Evolutionary conservation across 2,797 vertebrate species (phyloP).

Genomic region (Hephaestus fuliginosus): DNA sequence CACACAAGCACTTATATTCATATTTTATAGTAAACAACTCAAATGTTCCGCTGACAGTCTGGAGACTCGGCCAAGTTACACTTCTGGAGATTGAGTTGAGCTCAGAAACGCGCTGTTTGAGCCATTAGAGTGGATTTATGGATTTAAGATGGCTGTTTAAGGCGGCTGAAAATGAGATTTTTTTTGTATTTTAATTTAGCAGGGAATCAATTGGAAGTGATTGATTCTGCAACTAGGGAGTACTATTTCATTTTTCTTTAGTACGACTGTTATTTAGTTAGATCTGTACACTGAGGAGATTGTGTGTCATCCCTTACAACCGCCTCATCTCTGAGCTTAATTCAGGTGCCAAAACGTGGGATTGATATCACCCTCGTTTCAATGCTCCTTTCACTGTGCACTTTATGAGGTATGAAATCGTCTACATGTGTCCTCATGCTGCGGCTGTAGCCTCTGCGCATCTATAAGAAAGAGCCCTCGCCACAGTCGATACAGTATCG

Average conservation of each 20-base stretch:
- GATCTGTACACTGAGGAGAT: background rate
- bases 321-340: background rate
- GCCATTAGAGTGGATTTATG: conserved; percentile 59
- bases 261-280: background rate
- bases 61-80: conserved; percentile 30
- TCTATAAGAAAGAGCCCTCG: conserved; percentile 12
- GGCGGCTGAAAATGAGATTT: conserved; percentile 46
- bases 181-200: conserved; percentile 55
- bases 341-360: conserved; percentile 20
- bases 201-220: conserved; percentile 36
- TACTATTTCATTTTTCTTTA: conserved; percentile 21
- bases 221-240: conserved; percentile 20
- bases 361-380: conserved; percentile 39
- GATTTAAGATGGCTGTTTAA: conserved; percentile 52
- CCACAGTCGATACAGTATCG: conserved; percentile 21
- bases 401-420: conserved; percentile 60
- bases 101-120: conserved; percentile 49
- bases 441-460: conserved; percentile 20
- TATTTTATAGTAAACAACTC: conserved; percentile 61
- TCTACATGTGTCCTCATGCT: conserved; percentile 46
- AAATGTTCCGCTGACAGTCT: conserved; percentile 47
- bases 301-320: background rate
- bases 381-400: background rate
- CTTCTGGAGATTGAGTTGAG: conserved; percentile 54
- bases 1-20: conserved; percentile 46